Conservation (phyloP, 2,113 vertebrate genomes). For the Daboia siamensis region DNA sequence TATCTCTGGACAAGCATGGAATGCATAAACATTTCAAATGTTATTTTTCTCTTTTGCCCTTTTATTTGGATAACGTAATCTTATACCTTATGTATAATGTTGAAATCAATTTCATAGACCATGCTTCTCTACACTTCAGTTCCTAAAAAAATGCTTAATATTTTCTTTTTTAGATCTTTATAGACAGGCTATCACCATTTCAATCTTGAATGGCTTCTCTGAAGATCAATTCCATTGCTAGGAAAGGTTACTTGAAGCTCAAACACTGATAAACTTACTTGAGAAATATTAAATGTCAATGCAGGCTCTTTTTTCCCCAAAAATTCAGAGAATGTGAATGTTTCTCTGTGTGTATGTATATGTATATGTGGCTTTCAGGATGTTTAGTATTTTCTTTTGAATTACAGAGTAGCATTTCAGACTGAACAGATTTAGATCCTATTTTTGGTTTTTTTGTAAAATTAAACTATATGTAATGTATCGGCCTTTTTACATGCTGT, state of each 20-base stretch:
- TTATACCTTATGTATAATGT: background rate
- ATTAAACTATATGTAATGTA: background rate
- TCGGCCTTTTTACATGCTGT: no score
- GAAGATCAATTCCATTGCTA: slow-evolving; percentile 38
- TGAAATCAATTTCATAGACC: background rate
- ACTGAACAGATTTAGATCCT: slow-evolving; percentile 7
- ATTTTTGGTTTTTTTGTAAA: slow-evolving; percentile 26
- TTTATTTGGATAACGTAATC: background rate
- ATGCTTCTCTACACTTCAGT: slow-evolving; percentile 1
- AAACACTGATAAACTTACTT: slow-evolving; percentile 30
- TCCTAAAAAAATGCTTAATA: background rate
- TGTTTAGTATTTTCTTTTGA: slow-evolving; percentile 19
- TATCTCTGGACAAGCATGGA: background rate
- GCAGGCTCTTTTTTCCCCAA: background rate
- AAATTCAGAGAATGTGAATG: background rate
- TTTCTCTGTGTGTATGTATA: background rate
- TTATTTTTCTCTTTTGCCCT: background rate
- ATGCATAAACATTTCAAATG: background rate
- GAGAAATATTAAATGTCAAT: slow-evolving; percentile 21
- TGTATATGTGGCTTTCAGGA: background rate
- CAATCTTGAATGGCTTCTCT: slow-evolving; percentile 33
- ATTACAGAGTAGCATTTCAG: background rate
- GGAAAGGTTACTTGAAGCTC: slow-evolving; percentile 34
- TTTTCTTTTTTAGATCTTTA: slow-evolving; percentile 30
- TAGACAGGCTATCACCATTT: slow-evolving; percentile 3